Evolutionary conservation across 2,797 vertebrate genomes (phyloP), one percentile per base, ranked within the genome.

Genomic region (Ceryle rudis): DNA sequence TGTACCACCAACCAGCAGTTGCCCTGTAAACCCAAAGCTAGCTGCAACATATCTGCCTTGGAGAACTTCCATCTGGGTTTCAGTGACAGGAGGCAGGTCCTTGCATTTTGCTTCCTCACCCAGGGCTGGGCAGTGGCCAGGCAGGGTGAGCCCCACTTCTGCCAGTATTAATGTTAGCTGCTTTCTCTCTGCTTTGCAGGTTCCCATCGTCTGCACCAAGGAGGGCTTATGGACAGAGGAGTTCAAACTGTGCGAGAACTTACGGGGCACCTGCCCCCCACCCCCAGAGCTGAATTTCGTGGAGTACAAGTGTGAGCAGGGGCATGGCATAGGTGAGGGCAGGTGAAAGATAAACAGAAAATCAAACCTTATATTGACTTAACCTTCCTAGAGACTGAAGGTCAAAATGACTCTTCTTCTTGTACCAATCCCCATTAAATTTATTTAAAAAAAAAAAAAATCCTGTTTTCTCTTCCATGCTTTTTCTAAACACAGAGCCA

Each of bases 281-380:
- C 99, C 98, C 2, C 83, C 97, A 0, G 97, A 99, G 80, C 91
- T 98, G 84, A 99, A 99, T 94, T 98, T 97, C 1, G 98, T 99
- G 78, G 99, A 99, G 91, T 99, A 99, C 97, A 98, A 98, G 97
- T 99, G 99, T 42, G 98, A 99, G 64, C 97, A 98, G 51, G 99
- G 99, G 31, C 98, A 98, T 2, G 87, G 97, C 73, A 98, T 99
- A 22, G 99, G 99, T 99, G 96, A 98, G 99, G 41, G 49, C 31
- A n/a, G 17, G 23, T 0, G 3, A 37, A 49, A 54, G 19, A 35
- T 39, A 52, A 81, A 25, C 41, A 67, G 52, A 62, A 83, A 61
- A 10, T 4, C 33, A 72, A 64, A 51, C 20, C 49, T 35, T 15
- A 8, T 10, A 31, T 74, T 55, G 71, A 74, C 25, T 89, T 35